Percentiles rank a stretch among this genome's conserved stretches.
Conservation (phyloP, 53 echinoderm and acorn worm genomes). For the Henricia sp. region DNA sequence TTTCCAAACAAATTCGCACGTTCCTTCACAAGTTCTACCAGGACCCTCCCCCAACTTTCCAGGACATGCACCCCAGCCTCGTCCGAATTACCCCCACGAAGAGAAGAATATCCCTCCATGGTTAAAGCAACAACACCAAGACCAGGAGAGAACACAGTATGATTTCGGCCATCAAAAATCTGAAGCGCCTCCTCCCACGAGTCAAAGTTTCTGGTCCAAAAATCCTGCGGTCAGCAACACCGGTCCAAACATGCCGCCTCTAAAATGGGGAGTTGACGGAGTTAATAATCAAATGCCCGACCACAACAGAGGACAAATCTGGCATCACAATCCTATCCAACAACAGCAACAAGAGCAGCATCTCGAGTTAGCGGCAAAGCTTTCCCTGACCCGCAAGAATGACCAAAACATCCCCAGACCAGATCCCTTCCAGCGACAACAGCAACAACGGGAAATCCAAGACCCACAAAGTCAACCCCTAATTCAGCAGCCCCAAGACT, state of each 20-base stretch:
- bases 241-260: neutral
- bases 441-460: slow-evolving; percentile 27
- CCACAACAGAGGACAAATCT: slow-evolving; percentile 33
- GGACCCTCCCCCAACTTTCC: slow-evolving; percentile 47
- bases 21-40: too few relatives aligned
- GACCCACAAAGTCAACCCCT: slow-evolving; percentile 12
- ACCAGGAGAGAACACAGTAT: neutral
- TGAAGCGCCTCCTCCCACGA: slow-evolving; percentile 8
- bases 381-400: neutral
- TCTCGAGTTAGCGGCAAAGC: neutral
- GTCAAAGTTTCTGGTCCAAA: slow-evolving; percentile 13
- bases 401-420: neutral
- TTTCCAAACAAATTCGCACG: too few relatives aligned
- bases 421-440: slow-evolving; percentile 34
- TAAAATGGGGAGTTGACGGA: slow-evolving; percentile 15
- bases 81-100: slow-evolving; percentile 18
- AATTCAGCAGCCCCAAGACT: slow-evolving; percentile 24
- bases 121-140: slow-evolving; percentile 40
- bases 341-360: slow-evolving; percentile 26
- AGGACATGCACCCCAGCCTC: slow-evolving; percentile 13
- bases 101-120: slow-evolving; percentile 12
- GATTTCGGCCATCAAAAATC: slow-evolving; percentile 36
- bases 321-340: slow-evolving; percentile 33
- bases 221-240: slow-evolving; percentile 9
- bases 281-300: neutral